Evolutionary conservation across 2,888 invertebrate genomes (phyloP), one percentile per base, ranked within the genome.

Genomic region (Molanna angustata): DNA sequence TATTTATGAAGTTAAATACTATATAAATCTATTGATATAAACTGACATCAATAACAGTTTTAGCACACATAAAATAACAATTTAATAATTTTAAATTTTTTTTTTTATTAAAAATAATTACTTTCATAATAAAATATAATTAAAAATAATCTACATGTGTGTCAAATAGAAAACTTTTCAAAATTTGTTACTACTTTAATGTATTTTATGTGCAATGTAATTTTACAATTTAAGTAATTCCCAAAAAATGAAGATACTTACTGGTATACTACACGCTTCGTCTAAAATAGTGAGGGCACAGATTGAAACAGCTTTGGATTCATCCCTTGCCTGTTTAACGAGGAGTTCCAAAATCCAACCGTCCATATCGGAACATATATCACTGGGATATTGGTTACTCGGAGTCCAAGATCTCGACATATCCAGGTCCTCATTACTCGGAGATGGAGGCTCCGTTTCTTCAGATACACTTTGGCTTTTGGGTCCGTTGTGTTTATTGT

Each of bases 221-320:
- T n/a, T n/a, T n/a, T n/a, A n/a, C n/a, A n/a, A n/a, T n/a, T n/a
- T n/a, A n/a, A n/a, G n/a, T n/a, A n/a, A n/a, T n/a, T n/a, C n/a
- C n/a, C n/a, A n/a, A n/a, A n/a, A n/a, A n/a, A n/a, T n/a, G 4
- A 35, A 46, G 50, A 39, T 49, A 68, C 78, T 78, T 64, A 89
- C 89, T 66, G 87, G 84, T 59, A 93, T 85, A 70, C 93, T 92
- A 66, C 91, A 91, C n/a, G 94, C 92, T 75, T 97, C 97, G 65
- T 94, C 91, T 37, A 97, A 75, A 51, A 89, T 86, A 60, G 85
- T 82, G 49, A 94, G 74, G 3, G 96, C 93, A 7, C 88, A 82
- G 61, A 89, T 76, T 6, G 87, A 85, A 20, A 97, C 89, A 32
- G 86, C 81, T 57, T 85, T 84, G 53, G 89, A 90, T 56, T 83